These are phyloP conservation scores for Cecropterus lyciades DNA, from an alignment of 1,140 invertebrate species.

Conservation along the genomic window DNA sequence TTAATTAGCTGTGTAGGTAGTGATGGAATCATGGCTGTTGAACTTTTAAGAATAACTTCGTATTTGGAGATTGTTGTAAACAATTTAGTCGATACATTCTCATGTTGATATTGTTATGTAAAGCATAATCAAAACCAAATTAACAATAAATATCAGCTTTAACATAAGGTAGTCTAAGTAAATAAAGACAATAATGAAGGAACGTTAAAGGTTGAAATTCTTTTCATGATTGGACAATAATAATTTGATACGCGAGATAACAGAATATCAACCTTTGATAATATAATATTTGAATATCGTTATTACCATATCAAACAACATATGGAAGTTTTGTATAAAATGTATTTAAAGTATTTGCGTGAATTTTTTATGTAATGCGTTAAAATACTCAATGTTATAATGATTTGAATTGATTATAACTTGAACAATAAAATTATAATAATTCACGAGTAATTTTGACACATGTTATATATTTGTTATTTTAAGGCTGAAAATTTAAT, in stretches of 20 bases:
- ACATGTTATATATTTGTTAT: too few species aligned
- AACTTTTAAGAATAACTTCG: constrained; percentile 65
- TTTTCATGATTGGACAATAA: constrained; percentile 1
- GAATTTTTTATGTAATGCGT: background rate
- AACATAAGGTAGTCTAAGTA: constrained; percentile 45
- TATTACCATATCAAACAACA: constrained; percentile 48
- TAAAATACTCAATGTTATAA: background rate
- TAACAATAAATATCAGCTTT: constrained; percentile 56
- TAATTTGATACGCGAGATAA: background rate
- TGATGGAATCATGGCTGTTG: constrained; percentile 80
- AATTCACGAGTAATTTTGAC: too few species aligned
- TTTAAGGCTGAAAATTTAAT: too few species aligned
- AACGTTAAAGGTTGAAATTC: background rate
- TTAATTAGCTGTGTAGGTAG: constrained; percentile 48
- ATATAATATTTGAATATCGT: constrained; percentile 41
- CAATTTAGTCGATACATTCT: constrained; percentile 53
- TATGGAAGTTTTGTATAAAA: constrained; percentile 2
- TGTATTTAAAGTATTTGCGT: background rate
- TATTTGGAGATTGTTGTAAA: constrained; percentile 74
- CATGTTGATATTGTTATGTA: constrained; percentile 70
- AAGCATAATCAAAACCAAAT: constrained; percentile 45
- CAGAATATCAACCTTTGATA: constrained; percentile 3
- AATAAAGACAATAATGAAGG: constrained; percentile 57
- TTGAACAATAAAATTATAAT: too few species aligned
- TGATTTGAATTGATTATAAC: too few species aligned